Conservation (phyloP, 2,797 vertebrate genomes). For the Sebastes nivosus region DNA sequence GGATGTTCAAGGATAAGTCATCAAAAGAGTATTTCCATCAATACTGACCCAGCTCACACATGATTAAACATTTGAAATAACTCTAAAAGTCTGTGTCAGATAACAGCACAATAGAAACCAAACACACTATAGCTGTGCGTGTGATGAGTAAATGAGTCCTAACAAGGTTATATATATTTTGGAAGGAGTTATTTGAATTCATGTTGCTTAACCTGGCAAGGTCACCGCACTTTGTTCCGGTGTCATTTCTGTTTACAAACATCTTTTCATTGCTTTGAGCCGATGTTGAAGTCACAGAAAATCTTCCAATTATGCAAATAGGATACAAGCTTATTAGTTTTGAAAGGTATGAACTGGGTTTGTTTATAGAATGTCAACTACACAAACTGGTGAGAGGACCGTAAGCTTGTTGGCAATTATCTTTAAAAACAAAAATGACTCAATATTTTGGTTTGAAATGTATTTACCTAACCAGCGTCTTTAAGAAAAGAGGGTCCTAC, state of each 20-base stretch:
- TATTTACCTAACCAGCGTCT: neutral
- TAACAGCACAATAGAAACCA: neutral
- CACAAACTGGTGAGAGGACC: conserved; percentile 13
- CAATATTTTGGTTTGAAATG: conserved; percentile 7
- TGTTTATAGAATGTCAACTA: conserved; percentile 37
- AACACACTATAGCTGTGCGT: neutral
- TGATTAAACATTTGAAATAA: neutral
- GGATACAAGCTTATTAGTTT: conserved; percentile 42
- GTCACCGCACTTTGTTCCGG: conserved; percentile 40
- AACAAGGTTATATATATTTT: neutral
- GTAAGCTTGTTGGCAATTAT: conserved; percentile 9
- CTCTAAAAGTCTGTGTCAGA: neutral
- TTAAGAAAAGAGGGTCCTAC: neutral
- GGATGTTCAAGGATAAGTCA: neutral
- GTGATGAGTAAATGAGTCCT: neutral
- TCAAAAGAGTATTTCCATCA: neutral
- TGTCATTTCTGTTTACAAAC: conserved; percentile 43
- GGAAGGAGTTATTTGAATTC: conserved; percentile 41
- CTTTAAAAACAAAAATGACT: conserved; percentile 15
- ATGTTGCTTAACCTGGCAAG: conserved; percentile 43
- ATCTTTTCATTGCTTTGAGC: conserved; percentile 13
- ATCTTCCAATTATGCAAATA: conserved; percentile 62
- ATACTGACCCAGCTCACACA: neutral
- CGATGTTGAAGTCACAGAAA: conserved; percentile 14
- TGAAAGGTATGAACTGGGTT: conserved; percentile 32